Base-by-base conservation (phyloP, 2,113 vertebrate genomes). In the Casuarius casuarius region DNA sequence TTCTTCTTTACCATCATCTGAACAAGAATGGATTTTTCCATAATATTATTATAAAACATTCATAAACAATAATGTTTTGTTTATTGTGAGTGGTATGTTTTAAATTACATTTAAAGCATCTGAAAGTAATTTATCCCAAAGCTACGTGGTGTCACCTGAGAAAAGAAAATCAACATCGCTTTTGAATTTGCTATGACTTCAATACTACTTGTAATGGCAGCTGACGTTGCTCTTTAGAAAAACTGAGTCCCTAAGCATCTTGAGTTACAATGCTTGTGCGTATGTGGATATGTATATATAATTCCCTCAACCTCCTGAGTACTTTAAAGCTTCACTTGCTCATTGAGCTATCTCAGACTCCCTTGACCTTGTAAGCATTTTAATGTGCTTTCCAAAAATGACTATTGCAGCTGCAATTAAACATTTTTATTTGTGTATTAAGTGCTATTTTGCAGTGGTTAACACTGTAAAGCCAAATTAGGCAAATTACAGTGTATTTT, bases 11-110 rank as follows among this genome's bases (percentile, higher is more conserved):
- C 44, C 35, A 26, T 78, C 48, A 25, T 74, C 65, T 42, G n/a
- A 90, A 65, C 76, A 91, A 86, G 95, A 89, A 93, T 56, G 19
- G 48, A 54, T 92, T 95, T 96, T 89, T 67, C 94, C 71, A 61
- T n/a, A 66, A 56, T 44, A 67, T 75, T n/a, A 68, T 90, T 90
- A 85, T 76, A 82, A 96, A 94, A 89, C 70, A 82, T 82, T 97
- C 84, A 76, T 88, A 90, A 91, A 90, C 79, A 92, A 65, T 74
- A 84, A 91, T 20, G 46, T 82, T 66, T 93, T 78, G n/a, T 51
- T 92, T 91, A 89, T 74, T 74, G 56, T 52, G 91, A 94, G 71
- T 73, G 52, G 16, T 94, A 38, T 71, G 82, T 28, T 94, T 95
- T 76, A 92, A 96, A 88, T 91, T 87, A 90, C 25, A 5, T 68